Base-by-base conservation (phyloP, 2,113 vertebrate genomes). In the Spea multiplicata region DNA sequence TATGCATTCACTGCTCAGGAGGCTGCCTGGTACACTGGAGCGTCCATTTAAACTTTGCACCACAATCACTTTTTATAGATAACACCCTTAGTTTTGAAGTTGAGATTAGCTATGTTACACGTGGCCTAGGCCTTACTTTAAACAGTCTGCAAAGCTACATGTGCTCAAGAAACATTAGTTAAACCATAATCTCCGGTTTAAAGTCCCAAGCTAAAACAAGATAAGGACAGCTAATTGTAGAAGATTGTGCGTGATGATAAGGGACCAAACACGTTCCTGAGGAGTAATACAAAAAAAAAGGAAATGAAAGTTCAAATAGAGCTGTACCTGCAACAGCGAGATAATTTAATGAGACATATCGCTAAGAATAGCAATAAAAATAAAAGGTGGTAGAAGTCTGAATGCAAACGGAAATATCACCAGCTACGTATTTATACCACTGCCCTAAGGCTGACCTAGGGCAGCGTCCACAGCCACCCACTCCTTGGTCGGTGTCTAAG, bases 151-250 rank as follows among this genome's bases (percentile, higher is more conserved):
- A 49, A 53, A 47, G 69, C 66, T 47, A 57, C 73, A 71, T 78
- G 68, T 78, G 68, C 57, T 64, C 46, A 52, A 17, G 65, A 8
- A 66, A 52, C 68, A 46, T 65, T 71, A 78, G 76, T 61, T 78
- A 78, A 78, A 78, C 59, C 69, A 78, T 72, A 72, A 78, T 72
- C 69, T 78, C 69, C 17, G 57, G 76, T 78, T 72, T 78, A 78
- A 78, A 78, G 76, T 78, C 76, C 69, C 69, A 78, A 66, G 68
- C 66, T 78, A 72, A 70, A 78, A 72, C 5, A 44, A 50, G 70
- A 78, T 78, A 78, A 78, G 50, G n/a, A 45, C 76, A 78, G 69
- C 53, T 72, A 78, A 78, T 78, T 66, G 70, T 66, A 50, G 69
- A 30, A 12, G 69, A 72, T 78, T 72, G 72, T 72, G 48, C 47